Conservation (phyloP, 2,888 invertebrate genomes). For the Tyria jacobaeae region DNA sequence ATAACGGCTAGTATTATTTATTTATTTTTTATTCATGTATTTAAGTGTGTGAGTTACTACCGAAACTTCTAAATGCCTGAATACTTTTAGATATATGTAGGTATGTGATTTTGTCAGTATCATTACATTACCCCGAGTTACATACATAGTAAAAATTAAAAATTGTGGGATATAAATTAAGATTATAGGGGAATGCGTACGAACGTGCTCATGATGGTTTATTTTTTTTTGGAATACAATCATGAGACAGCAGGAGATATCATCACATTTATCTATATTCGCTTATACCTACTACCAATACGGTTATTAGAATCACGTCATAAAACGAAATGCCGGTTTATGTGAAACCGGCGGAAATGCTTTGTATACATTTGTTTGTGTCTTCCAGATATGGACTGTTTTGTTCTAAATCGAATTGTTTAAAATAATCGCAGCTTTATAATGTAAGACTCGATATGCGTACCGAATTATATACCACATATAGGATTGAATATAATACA, state of each 20-base stretch:
- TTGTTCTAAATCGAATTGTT: constrained; percentile 20
- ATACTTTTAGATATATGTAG: too few relatives aligned
- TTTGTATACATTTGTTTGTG: constrained; percentile 31
- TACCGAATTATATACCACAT: neutral
- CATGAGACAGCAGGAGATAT: constrained; percentile 8
- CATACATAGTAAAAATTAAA: too few relatives aligned
- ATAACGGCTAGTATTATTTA: too few relatives aligned
- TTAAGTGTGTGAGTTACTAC: too few relatives aligned
- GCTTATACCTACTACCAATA: constrained; percentile 7
- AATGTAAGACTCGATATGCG: too few relatives aligned
- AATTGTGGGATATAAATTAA: too few relatives aligned
- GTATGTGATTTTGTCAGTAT: too few relatives aligned
- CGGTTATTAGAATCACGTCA: constrained; percentile 36
- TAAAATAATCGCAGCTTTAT: neutral
- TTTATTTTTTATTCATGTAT: too few relatives aligned
- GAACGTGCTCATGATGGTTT: neutral
- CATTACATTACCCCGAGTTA: too few relatives aligned
- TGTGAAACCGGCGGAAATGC: constrained; percentile 22
- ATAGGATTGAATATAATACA: neutral
- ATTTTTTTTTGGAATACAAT: constrained; percentile 2
- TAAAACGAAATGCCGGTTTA: constrained; percentile 39
- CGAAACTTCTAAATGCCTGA: too few relatives aligned
- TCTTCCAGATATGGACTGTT: constrained; percentile 32
- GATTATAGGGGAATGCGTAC: too few relatives aligned
- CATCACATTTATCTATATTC: constrained; percentile 16